These are phyloP conservation scores for Clepsis dumicolana DNA, from an alignment of 2,888 invertebrate genomes.

Conservation along the genomic window DNA sequence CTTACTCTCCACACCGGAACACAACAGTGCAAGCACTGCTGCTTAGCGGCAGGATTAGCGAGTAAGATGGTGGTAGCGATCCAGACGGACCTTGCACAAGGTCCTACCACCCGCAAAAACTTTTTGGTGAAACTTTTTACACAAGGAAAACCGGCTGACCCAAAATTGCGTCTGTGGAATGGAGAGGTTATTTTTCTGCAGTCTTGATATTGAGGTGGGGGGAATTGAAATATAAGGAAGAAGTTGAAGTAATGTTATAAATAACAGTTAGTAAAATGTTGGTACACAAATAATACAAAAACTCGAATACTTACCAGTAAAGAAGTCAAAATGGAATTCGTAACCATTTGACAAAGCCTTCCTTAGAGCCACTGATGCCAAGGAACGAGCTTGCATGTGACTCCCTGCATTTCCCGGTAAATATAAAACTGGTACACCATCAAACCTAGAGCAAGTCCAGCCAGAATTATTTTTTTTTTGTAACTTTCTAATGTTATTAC, in stretches of 20 bases:
- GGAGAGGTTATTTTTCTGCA: too few relatives aligned
- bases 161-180: too few relatives aligned
- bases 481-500: neutral
- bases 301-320: constrained; percentile 87
- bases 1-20: too few relatives aligned
- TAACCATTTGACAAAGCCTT: constrained; percentile 90
- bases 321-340: constrained; percentile 95
- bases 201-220: too few relatives aligned
- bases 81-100: too few relatives aligned
- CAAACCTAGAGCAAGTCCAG: constrained; percentile 80
- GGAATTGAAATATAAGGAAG: neutral
- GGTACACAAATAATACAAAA: neutral
- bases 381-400: constrained; percentile 95
- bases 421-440: constrained; percentile 97
- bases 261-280: too few relatives aligned
- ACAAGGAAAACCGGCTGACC: too few relatives aligned
- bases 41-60: too few relatives aligned
- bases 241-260: neutral
- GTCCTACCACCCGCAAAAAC: too few relatives aligned
- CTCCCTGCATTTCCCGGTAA: constrained; percentile 98
- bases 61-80: too few relatives aligned
- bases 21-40: too few relatives aligned
- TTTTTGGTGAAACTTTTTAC: too few relatives aligned
- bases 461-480: neutral
- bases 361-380: constrained; percentile 96